Conservation (phyloP, 1,140 invertebrate species). For the Bombus confusus region DNA sequence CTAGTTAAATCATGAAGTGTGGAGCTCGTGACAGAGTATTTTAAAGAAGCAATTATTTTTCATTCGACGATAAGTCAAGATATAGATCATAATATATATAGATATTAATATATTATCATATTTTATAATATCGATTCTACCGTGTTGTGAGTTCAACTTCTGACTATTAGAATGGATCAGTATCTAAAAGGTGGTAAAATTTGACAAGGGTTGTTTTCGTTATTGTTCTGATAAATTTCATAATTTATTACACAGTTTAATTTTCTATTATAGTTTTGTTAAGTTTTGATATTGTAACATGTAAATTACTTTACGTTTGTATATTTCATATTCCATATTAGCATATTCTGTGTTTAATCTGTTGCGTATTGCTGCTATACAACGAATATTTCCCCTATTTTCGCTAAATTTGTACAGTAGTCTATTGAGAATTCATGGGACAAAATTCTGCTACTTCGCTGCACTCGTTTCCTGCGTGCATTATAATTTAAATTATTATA, state of each 20-base stretch:
- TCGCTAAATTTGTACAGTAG: neutral
- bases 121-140: no score
- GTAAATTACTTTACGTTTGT: neutral
- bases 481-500: conserved; percentile 29
- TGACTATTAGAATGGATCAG: neutral
- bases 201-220: neutral
- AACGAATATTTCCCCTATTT: neutral
- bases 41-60: no score
- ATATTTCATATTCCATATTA: neutral
- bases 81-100: no score
- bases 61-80: no score
- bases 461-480: neutral
- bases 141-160: no score
- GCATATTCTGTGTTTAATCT: neutral
- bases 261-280: neutral
- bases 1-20: no score
- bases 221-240: no score
- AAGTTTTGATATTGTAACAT: neutral
- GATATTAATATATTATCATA: no score
- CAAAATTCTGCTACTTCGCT: neutral
- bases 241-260: neutral
- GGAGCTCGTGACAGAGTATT: no score
- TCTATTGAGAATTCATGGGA: neutral
- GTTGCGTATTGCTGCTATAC: neutral
- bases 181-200: neutral